Evolutionary conservation across 2,113 vertebrate species (phyloP).

Genomic region (Serilophus lunatus): DNA sequence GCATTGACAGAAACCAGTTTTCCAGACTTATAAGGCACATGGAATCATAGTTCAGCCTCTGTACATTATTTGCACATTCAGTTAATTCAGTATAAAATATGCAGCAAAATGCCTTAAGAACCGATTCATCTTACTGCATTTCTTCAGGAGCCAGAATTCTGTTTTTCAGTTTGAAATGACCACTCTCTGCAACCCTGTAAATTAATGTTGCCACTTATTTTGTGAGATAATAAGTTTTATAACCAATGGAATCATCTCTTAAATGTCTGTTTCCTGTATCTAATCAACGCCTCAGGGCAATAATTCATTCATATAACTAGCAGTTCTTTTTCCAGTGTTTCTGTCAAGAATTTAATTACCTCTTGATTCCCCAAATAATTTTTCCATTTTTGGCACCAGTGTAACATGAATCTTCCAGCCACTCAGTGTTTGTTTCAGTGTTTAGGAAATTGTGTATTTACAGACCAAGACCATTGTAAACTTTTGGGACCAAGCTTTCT

Average conservation of each 20-base stretch:
- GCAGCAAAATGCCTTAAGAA: neutral
- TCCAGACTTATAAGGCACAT: neutral
- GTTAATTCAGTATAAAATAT: neutral
- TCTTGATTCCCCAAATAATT: conserved; percentile 45
- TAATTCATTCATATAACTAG: neutral
- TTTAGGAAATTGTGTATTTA: conserved; percentile 2
- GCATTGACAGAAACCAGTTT: neutral
- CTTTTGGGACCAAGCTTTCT: neutral
- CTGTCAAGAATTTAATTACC: conserved; percentile 54
- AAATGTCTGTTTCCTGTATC: conserved; percentile 22
- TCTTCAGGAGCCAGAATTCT: neutral
- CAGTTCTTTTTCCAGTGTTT: conserved; percentile 14
- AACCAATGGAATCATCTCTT: conserved; percentile 2
- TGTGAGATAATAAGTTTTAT: neutral
- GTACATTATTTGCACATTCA: neutral
- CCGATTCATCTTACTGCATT: neutral
- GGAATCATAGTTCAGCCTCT: neutral
- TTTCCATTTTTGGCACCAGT: conserved; percentile 13
- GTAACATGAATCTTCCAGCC: conserved; percentile 15
- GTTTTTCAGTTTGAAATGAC: neutral
- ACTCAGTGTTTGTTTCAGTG: neutral
- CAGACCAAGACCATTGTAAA: neutral
- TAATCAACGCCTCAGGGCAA: neutral
- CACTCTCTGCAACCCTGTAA: neutral
- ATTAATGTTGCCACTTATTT: neutral